Conservation (phyloP, 2,888 invertebrate species). For the Lomographa bimaculata region DNA sequence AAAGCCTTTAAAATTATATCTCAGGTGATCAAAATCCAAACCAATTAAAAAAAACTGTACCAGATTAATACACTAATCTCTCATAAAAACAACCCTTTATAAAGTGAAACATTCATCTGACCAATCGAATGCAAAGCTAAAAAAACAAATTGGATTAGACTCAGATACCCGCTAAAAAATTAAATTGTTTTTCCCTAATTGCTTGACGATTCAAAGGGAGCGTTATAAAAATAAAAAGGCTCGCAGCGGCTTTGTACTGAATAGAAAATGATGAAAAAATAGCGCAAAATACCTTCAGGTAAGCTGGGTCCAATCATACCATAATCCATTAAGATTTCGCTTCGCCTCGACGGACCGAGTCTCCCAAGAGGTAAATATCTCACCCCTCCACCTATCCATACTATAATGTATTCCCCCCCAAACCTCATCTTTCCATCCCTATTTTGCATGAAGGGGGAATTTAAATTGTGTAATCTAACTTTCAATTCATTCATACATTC, state of each 20-base stretch:
- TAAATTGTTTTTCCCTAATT: conserved; percentile 67
- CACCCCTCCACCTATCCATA: conserved; percentile 55
- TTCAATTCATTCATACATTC: conserved; percentile 84
- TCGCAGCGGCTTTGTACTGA: conserved; percentile 51
- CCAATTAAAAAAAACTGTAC: conserved; percentile 27
- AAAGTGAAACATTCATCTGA: conserved; percentile 45
- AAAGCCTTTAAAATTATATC: conserved; percentile 12
- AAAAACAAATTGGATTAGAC: conserved; percentile 43
- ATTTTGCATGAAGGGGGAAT: conserved; percentile 83
- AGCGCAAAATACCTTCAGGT: conserved; percentile 65
- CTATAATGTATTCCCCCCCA: conserved; percentile 79
- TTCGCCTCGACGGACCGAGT: conserved; percentile 73
- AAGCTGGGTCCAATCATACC: conserved; percentile 75
- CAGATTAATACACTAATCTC: conserved; percentile 26
- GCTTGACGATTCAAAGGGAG: conserved; percentile 48
- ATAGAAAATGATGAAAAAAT: conserved; percentile 57
- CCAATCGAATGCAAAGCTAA: conserved; percentile 49
- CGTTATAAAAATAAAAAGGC: conserved; percentile 43
- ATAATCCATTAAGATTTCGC: conserved; percentile 82
- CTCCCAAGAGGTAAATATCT: conserved; percentile 81
- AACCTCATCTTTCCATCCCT: conserved; percentile 78
- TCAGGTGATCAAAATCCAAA: conserved; percentile 15
- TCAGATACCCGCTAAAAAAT: conserved; percentile 45
- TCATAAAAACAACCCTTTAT: conserved; percentile 38
- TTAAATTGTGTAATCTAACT: conserved; percentile 84